Evolutionary conservation across 2,113 vertebrate species (phyloP).

Genomic region (Zeus faber): DNA sequence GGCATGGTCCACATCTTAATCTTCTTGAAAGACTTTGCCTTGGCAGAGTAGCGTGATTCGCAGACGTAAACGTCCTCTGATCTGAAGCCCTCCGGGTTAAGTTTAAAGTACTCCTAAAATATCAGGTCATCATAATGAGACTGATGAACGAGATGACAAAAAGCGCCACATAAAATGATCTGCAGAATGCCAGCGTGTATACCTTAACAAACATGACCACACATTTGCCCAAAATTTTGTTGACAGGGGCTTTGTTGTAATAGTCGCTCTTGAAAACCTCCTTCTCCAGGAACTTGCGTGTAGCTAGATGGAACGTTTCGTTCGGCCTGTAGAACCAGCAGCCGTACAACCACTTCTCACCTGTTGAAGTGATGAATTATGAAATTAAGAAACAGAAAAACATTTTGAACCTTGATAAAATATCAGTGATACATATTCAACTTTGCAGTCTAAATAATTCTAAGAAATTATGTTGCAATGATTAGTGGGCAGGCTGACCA

Average conservation of each 20-base stretch:
- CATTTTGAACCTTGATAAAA: too few species aligned
- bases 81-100: conserved; percentile 91
- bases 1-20: conserved; percentile 99
- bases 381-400: too few species aligned
- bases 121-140: not conserved
- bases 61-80: conserved; percentile 95
- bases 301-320: conserved; percentile 97
- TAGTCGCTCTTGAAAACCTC: conserved; percentile 99
- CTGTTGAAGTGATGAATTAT: too few species aligned
- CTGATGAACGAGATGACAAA: conserved; percentile 8
- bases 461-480: too few species aligned
- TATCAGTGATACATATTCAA: too few species aligned
- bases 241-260: conserved; percentile 97
- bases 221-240: conserved; percentile 97
- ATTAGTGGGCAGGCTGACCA: too few species aligned
- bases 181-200: conserved; percentile 31
- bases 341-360: conserved; percentile 97
- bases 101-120: conserved; percentile 93
- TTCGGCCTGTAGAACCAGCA: conserved; percentile 99
- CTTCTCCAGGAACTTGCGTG: conserved; percentile 97
- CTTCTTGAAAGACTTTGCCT: conserved; percentile 98
- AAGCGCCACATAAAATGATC: not conserved
- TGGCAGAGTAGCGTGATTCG: conserved; percentile 96
- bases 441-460: too few species aligned
- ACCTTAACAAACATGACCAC: conserved; percentile 99